Conservation (phyloP, 2,797 vertebrate species). For the Halcyon badia region DNA sequence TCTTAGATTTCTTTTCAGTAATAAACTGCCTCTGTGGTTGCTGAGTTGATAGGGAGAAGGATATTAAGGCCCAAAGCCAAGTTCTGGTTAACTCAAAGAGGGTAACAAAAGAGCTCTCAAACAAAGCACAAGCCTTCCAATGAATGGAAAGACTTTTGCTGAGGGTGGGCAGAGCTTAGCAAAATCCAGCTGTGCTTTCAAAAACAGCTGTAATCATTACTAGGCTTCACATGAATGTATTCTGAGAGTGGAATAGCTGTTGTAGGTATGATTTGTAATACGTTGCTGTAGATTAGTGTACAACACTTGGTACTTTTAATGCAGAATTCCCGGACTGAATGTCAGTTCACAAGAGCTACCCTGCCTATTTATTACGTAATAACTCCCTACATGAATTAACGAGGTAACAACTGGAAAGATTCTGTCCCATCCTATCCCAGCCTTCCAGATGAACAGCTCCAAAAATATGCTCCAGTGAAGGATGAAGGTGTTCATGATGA, state of each 20-base stretch:
- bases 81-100: conserved; percentile 18
- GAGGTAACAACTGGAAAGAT: neutral
- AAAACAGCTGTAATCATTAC: neutral
- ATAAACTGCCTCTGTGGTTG: conserved; percentile 70
- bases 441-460: neutral
- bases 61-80: conserved; percentile 8
- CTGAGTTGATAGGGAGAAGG: conserved; percentile 53
- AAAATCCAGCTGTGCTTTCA: conserved; percentile 31
- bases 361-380: neutral
- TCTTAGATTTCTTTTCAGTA: conserved; percentile 76
- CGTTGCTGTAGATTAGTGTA: conserved; percentile 24
- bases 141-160: conserved; percentile 7
- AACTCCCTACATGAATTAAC: neutral
- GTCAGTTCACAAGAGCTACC: neutral
- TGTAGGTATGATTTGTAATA: conserved; percentile 44
- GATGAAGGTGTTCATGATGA: neutral
- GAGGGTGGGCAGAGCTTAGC: neutral
- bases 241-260: conserved; percentile 1
- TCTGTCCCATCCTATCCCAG: neutral
- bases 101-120: neutral
- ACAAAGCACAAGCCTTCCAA: neutral
- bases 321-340: neutral
- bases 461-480: neutral
- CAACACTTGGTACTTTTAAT: conserved; percentile 38
- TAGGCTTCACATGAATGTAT: neutral